These are phyloP conservation scores for Xestia rhomboidea DNA, from an alignment of 2,888 invertebrate species.

Conservation along the genomic window DNA sequence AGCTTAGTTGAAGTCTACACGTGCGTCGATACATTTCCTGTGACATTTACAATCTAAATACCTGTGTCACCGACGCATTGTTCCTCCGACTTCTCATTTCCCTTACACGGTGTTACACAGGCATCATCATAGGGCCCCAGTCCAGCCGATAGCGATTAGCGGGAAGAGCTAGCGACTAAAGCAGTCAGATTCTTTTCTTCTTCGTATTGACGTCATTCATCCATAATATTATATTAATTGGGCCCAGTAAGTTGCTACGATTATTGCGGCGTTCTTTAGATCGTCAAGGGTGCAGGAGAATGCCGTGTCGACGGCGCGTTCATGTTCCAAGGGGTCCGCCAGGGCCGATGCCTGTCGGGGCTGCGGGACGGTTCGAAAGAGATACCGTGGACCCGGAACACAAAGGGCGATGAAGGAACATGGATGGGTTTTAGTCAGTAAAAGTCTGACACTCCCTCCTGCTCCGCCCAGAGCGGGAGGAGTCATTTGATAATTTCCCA, in stretches of 20 bases:
- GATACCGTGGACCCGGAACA: too few relatives aligned
- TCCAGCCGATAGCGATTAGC: not conserved
- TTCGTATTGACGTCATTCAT: not conserved
- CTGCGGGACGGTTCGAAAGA: too few relatives aligned
- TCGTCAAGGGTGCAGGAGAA: too few relatives aligned
- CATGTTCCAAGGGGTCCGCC: too few relatives aligned
- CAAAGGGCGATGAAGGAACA: too few relatives aligned
- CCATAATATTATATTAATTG: not conserved
- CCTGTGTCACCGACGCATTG: constrained; percentile 4
- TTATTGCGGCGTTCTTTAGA: not conserved
- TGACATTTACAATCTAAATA: constrained; percentile 26
- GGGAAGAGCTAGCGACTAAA: not conserved
- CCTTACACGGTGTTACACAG: constrained; percentile 31
- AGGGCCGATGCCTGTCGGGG: too few relatives aligned
- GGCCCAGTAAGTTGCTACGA: not conserved
- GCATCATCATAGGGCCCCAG: not conserved
- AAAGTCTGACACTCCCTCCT: too few relatives aligned
- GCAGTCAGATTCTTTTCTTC: not conserved
- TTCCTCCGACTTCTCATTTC: constrained; percentile 42
- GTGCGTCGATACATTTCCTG: constrained; percentile 9
- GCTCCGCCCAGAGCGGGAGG: too few relatives aligned
- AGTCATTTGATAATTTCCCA: too few relatives aligned
- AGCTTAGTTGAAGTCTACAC: not conserved
- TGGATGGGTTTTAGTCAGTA: too few relatives aligned
- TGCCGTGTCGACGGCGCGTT: too few relatives aligned